Evolutionary conservation across 1,140 invertebrate genomes (phyloP), one percentile per base, ranked within the genome.

Genomic region (Papilio machaon): DNA sequence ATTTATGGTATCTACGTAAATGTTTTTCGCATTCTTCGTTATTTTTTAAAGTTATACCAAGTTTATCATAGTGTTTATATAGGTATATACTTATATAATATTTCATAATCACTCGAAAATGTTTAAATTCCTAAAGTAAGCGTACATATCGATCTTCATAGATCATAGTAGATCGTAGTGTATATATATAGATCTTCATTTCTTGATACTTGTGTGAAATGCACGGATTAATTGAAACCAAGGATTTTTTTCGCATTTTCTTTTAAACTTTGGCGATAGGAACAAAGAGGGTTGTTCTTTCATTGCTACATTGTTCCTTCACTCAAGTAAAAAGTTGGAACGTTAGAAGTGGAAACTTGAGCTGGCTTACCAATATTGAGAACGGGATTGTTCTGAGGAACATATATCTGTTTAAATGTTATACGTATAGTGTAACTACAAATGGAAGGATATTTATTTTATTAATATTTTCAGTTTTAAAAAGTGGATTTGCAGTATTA

Each of bases 311-410:
- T 38, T 70, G 30, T 6, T 70, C 64, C 64, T 35, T 70, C 64
- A 15, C 64, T 70, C 13, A 17, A 70, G 64, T 70, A 38, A 70
- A 70, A 70, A 70, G 64, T 70, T 70, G 64, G 64, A 70, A 5
- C 64, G 30, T 70, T 35, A 70, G 64, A 38, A 70, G 64, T 70
- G 64, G 64, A 70, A 70, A 70, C 64, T 70, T 64, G 23, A 35
- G 60, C 23, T 64, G 60, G 60, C 30, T 23, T 30, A 30, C 60
- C 19, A 64, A 19, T 64, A 64, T 38, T 70, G 64, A 70, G 64
- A 13, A 35, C 64, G 13, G 64, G 30, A 35, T 70, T 38, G 64
- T 70, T 35, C 23, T 70, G 17, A 60, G 23, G 30, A 30, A 70
- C 30, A 35, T 35, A 38, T 67, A 23, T 1, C 23, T 35, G 23